Base-by-base conservation (phyloP, 2,888 invertebrate species). In the Cylindroiulus punctatus region DNA sequence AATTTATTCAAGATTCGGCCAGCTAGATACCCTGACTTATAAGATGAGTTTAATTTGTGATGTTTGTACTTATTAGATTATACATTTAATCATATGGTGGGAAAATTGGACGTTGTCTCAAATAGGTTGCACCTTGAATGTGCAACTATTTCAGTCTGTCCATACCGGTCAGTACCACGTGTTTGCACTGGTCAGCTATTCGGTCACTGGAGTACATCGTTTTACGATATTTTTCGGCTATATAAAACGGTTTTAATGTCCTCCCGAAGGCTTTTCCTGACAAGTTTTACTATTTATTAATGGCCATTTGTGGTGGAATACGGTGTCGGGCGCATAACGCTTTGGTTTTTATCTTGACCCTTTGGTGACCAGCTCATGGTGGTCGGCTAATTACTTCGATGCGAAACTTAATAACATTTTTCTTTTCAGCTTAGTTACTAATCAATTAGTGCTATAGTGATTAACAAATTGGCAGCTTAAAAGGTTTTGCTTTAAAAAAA, bases 141-240 rank as follows among this genome's bases (percentile, higher is more conserved):
- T 26, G n/a, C 22, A 26, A 26, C 26, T 26, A 12, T 65, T 52
- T 52, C 7, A 36, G 26, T 4, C 8, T 26, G 26, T 26, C 22
- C 26, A 26, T 65, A 26, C 8, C 65, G 65, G 65, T 26, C 65
- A 65, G 65, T 65, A 65, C 65, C 26, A 57, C 12, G 22, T 26
- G 65, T 12, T 26, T 65, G 26, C 22, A 65, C 65, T 65, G 65
- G 65, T 65, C 65, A 65, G 65, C 65, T 65, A 65, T 65, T 65
- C 65, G 65, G 65, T 65, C 65, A 65, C 65, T 65, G 65, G 65
- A 65, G 65, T 65, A 65, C 65, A 65, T 65, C 4, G 65, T 65
- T 65, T 65, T 22, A 65, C 14, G 65, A 65, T 65, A 26, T 12
- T 22, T 65, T 65, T 65, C 26, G 65, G 26, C 65, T 65, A 26